Percentiles rank a stretch among this genome's conserved stretches.
Evolutionary conservation across 2,797 vertebrate species (phyloP).

Genomic region (Epinephelus malabaricus): DNA sequence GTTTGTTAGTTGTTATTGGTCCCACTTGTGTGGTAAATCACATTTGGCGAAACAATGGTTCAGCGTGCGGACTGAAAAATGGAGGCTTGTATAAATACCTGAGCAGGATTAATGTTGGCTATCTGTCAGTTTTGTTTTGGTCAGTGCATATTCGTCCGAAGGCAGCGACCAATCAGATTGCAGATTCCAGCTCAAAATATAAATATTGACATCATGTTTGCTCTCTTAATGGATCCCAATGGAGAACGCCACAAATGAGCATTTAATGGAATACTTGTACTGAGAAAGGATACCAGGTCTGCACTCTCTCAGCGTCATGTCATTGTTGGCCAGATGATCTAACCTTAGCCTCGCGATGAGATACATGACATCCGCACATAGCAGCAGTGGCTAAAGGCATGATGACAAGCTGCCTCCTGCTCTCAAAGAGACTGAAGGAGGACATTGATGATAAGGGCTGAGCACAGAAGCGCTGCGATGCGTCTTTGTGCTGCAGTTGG

Average conservation of each 20-base stretch:
- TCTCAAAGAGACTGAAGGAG: constrained; percentile 58
- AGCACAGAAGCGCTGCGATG: constrained; percentile 38
- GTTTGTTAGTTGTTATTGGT: constrained; percentile 69
- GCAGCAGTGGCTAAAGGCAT: constrained; percentile 45
- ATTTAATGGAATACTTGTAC: constrained; percentile 8
- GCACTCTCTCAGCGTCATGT: constrained; percentile 4
- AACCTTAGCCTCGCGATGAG: constrained; percentile 43
- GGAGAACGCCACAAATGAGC: neutral
- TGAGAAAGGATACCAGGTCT: constrained; percentile 5
- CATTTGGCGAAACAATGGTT: constrained; percentile 54
- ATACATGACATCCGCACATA: constrained; percentile 55
- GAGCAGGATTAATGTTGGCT: constrained; percentile 59
- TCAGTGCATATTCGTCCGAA: constrained; percentile 32
- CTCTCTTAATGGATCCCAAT: constrained; percentile 25
- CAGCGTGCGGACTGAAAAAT: constrained; percentile 54
- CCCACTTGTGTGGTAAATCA: constrained; percentile 70
- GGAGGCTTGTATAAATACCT: constrained; percentile 61
- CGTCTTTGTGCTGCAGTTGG: constrained; percentile 46
- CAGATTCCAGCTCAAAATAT: constrained; percentile 21
- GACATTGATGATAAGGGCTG: constrained; percentile 51
- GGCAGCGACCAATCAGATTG: constrained; percentile 36
- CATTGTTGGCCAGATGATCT: constrained; percentile 31
- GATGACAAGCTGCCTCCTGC: constrained; percentile 70
- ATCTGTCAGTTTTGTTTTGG: constrained; percentile 58
- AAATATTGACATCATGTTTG: constrained; percentile 37